These are phyloP conservation scores for Hyppa rectilinea DNA, from an alignment of 2,888 invertebrate genomes.

Conservation along the genomic window DNA sequence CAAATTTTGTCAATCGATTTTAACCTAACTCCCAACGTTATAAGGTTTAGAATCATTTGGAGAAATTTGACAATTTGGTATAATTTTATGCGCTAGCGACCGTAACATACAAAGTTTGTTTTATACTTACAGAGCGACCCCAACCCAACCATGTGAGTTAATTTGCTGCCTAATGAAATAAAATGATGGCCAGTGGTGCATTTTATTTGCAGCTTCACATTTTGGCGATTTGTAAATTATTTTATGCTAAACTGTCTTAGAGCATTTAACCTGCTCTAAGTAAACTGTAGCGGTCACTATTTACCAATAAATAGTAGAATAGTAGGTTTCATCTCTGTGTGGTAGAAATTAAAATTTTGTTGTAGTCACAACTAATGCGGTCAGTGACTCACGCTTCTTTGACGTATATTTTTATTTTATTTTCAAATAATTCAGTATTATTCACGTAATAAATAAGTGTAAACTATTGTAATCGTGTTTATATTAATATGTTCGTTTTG, in stretches of 20 bases:
- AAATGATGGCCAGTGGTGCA: not conserved
- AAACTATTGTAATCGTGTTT: slow-evolving; percentile 55
- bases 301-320: not conserved
- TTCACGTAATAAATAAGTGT: slow-evolving; percentile 58
- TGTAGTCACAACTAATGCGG: slow-evolving; percentile 60
- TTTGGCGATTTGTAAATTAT: not conserved
- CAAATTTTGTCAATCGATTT: no score
- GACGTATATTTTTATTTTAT: slow-evolving; percentile 68
- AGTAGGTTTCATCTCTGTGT: not conserved
- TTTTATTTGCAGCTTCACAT: not conserved
- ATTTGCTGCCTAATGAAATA: no score
- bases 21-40: no score
- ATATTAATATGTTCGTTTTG: slow-evolving; percentile 48
- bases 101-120: no score
- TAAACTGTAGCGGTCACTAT: no score
- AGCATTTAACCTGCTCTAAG: no score
- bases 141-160: no score
- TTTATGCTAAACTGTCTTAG: no score
- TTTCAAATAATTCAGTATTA: slow-evolving; percentile 64
- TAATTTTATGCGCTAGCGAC: no score
- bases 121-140: no score
- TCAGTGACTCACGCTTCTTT: slow-evolving; percentile 70
- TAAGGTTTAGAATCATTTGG: no score
- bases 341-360: slow-evolving; percentile 53
- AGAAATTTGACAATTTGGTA: no score